Conservation (phyloP, 1,140 invertebrate species). For the Rhagoletis pomonella region DNA sequence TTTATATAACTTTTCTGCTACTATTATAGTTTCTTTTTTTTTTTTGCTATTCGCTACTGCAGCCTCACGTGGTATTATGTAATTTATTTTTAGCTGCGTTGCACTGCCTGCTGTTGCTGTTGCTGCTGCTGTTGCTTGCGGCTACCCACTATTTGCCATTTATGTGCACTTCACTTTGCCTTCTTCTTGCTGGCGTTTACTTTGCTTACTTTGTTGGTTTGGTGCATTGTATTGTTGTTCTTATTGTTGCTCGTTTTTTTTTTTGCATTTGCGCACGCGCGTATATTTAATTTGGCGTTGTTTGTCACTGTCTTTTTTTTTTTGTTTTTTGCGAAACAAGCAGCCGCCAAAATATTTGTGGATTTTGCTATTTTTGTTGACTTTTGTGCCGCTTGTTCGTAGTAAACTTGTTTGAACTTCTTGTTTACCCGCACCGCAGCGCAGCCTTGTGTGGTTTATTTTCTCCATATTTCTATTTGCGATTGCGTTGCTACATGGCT, state of each 20-base stretch:
- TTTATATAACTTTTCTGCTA: not conserved
- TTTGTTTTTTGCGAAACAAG: not conserved
- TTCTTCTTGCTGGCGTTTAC: not conserved
- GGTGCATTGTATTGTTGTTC: not conserved
- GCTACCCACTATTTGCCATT: no score
- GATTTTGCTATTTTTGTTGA: constrained; percentile 46
- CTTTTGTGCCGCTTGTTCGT: constrained; percentile 5
- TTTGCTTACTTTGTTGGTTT: not conserved
- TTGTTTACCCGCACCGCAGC: not conserved
- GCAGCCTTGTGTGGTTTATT: not conserved
- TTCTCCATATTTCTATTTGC: not conserved
- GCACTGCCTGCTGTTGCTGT: not conserved
- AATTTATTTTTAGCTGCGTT: constrained; percentile 17
- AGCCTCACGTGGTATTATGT: not conserved
- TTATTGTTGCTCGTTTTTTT: not conserved
- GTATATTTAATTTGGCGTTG: constrained; percentile 1
- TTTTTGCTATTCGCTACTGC: not conserved
- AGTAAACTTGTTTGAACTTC: constrained; percentile 34
- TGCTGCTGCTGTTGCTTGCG: no score
- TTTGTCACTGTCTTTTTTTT: not conserved
- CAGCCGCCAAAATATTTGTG: constrained; percentile 39
- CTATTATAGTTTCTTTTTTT: not conserved
- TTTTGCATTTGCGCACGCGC: constrained; percentile 41
- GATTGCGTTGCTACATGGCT: not conserved
- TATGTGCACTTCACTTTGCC: no score